Evolutionary conservation across 23 tunicate species (phyloP), one percentile per base, ranked within the genome.

Genomic region (Ciona savignyi): DNA sequence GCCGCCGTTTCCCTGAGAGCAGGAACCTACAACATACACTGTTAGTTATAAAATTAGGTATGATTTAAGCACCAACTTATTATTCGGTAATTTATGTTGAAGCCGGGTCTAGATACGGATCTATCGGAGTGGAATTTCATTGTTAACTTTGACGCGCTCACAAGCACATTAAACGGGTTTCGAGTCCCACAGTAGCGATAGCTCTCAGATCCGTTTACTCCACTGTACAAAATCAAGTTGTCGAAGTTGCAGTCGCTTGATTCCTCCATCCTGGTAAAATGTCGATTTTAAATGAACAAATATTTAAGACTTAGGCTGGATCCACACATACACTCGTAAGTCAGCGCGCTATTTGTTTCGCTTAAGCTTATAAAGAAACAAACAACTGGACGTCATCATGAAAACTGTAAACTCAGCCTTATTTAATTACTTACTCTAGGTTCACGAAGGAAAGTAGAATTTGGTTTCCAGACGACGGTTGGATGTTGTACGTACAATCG

Each of bases 21-120:
- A 42, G 15, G 9, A 9, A 42, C 56, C 56, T 42, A 42, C n/a
- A n/a, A n/a, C n/a, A n/a, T n/a, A n/a, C n/a, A n/a, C n/a, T n/a
- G n/a, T n/a, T n/a, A n/a, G n/a, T n/a, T n/a, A n/a, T n/a, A n/a
- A n/a, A n/a, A n/a, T n/a, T n/a, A n/a, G n/a, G n/a, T n/a, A n/a
- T n/a, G n/a, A n/a, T n/a, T n/a, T n/a, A n/a, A n/a, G n/a, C n/a
- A n/a, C n/a, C n/a, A n/a, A n/a, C n/a, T n/a, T n/a, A n/a, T 76
- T 0, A 76, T 61, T 11, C 34, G 70, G 75, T 91, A 91, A 2
- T 51, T 34, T 29, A 91, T 69, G 32, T 85, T 29, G 60, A 91
- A 91, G 30, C 97, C 97, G 4, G 74, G 65, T 62, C 97, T 75
- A 4, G 91, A 67, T 34, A 89, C 74, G 24, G 93, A 86, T 63